Conservation (phyloP, 2,888 invertebrate species). For the Platerodrilus igneus region DNA sequence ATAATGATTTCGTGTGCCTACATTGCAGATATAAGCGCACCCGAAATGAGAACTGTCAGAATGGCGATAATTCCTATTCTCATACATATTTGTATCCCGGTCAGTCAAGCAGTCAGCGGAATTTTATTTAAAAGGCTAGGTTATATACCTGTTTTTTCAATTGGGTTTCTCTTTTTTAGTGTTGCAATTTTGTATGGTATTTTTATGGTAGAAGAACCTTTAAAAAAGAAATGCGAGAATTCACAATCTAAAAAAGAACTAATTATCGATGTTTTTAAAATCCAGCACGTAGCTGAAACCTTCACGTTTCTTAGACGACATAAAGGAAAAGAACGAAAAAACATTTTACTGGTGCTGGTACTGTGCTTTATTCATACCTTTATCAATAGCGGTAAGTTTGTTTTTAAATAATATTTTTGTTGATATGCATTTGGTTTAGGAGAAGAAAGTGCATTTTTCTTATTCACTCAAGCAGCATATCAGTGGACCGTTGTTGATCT, state of each 20-base stretch:
- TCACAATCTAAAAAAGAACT: constrained; percentile 31
- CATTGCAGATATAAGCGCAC: constrained; percentile 48
- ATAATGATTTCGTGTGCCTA: constrained; percentile 45
- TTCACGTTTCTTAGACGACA: constrained; percentile 35
- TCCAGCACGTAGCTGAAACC: constrained; percentile 39
- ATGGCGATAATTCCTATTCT: constrained; percentile 54
- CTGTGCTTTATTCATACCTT: constrained; percentile 22
- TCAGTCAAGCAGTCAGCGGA: constrained; percentile 39
- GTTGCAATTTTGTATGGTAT: constrained; percentile 38
- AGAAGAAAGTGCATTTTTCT: constrained; percentile 56
- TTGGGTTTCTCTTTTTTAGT: constrained; percentile 36
- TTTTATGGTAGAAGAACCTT: constrained; percentile 38
- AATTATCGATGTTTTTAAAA: constrained; percentile 40
- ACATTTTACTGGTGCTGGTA: constrained; percentile 34
- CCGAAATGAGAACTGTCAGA: constrained; percentile 57
- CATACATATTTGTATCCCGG: constrained; percentile 34
- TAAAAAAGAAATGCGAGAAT: constrained; percentile 8
- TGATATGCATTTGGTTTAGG: constrained; percentile 44
- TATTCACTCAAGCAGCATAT: constrained; percentile 56
- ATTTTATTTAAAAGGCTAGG: constrained; percentile 37
- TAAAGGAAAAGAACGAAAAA: constrained; percentile 34
- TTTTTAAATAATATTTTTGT: not conserved
- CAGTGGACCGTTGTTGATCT: constrained; percentile 58
- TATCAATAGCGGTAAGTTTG: constrained; percentile 34
- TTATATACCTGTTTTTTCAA: constrained; percentile 38